Conservation (phyloP, 2,888 invertebrate genomes). For the Dolichomitus sp. region DNA sequence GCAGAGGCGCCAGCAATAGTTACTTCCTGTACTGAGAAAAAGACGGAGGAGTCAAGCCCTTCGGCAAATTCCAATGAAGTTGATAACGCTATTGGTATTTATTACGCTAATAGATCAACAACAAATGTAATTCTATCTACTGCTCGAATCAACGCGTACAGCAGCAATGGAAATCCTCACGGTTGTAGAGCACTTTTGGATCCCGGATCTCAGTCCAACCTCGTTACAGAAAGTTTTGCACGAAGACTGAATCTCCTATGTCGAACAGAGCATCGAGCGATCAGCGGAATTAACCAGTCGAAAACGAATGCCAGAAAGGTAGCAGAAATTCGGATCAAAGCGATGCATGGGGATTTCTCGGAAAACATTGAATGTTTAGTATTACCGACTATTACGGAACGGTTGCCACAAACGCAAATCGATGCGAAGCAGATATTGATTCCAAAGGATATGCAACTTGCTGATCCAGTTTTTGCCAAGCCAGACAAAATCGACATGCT, state of each 20-base stretch:
- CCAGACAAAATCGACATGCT: too few species aligned
- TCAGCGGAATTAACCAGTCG: constrained; percentile 57
- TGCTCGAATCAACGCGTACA: constrained; percentile 26
- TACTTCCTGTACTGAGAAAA: too few species aligned
- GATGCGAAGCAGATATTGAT: too few species aligned
- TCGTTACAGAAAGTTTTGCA: constrained; percentile 51
- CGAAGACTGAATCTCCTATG: constrained; percentile 38
- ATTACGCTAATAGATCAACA: constrained; percentile 36
- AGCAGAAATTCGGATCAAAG: constrained; percentile 21
- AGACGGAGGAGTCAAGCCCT: too few species aligned
- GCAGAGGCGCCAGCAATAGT: too few species aligned
- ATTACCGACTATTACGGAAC: too few species aligned
- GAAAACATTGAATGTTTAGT: too few species aligned
- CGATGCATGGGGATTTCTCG: constrained; percentile 40
- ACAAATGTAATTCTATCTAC: constrained; percentile 53
- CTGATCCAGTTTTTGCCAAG: constrained; percentile 48
- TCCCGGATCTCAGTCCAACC: constrained; percentile 58
- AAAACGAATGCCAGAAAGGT: constrained; percentile 39
- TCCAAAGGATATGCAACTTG: constrained; percentile 33
- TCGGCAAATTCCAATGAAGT: not conserved
- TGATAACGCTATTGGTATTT: constrained; percentile 26
- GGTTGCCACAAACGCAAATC: too few species aligned
- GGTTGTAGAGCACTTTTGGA: constrained; percentile 56
- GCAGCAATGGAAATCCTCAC: constrained; percentile 24
- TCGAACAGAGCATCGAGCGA: constrained; percentile 38